Conservation (phyloP, 1,140 invertebrate species). For the Penaeus indicus region DNA sequence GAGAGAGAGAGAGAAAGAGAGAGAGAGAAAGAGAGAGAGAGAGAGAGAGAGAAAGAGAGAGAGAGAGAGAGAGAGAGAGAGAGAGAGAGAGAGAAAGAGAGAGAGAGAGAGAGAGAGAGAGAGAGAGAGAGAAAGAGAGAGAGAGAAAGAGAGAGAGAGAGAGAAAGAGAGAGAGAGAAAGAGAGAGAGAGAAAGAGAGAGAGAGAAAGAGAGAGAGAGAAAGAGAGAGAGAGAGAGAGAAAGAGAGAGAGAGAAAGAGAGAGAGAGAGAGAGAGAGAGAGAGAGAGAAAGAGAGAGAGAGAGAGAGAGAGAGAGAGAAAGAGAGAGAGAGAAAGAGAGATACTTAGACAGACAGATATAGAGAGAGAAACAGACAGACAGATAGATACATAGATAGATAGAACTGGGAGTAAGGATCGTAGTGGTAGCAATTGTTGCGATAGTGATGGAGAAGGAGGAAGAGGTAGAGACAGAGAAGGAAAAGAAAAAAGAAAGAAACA, state of each 20-base stretch:
- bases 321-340: background rate
- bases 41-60: background rate
- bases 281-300: background rate
- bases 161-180: background rate
- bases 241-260: too few species aligned
- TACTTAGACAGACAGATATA: background rate
- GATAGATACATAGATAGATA: background rate
- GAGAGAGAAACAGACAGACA: background rate
- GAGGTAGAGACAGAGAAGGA: background rate
- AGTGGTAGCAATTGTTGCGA: background rate
- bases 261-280: conserved; percentile 2
- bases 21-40: background rate
- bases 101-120: background rate
- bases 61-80: background rate
- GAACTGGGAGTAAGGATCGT: background rate
- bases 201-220: background rate
- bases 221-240: background rate
- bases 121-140: background rate
- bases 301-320: background rate
- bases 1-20: background rate
- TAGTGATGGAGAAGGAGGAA: background rate
- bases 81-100: background rate
- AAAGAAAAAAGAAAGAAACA: background rate
- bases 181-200: background rate
- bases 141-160: conserved; percentile 2